Conservation (phyloP, 2,888 invertebrate genomes). For the Drosophila maculinotata region DNA sequence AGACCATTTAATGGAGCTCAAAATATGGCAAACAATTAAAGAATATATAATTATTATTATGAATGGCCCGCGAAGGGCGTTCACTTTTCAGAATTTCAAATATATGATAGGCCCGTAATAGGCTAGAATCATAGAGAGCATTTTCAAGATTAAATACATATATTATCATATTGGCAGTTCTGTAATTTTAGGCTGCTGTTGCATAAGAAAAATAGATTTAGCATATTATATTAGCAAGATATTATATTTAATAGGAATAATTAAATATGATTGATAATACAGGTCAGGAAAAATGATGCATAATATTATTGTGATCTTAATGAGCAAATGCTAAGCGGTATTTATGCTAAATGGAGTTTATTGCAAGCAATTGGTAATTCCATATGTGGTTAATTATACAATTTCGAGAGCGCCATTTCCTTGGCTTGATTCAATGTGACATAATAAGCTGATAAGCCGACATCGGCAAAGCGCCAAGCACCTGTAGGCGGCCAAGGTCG, state of each 20-base stretch:
- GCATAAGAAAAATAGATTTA: too few species aligned
- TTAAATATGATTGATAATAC: not conserved
- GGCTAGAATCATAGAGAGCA: too few species aligned
- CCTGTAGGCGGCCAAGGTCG: conserved; percentile 41
- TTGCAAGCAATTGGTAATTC: not conserved
- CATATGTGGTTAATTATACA: conserved; percentile 21
- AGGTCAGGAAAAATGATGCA: not conserved
- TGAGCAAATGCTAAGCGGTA: too few species aligned
- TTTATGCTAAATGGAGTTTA: conserved; percentile 1
- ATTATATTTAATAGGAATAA: too few species aligned
- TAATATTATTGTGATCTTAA: not conserved
- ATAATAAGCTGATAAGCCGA: conserved; percentile 27
- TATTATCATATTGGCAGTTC: too few species aligned
- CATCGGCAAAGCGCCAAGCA: not conserved
- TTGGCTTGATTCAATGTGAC: conserved; percentile 19
- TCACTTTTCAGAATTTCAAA: conserved; percentile 12
- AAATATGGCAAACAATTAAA: not conserved
- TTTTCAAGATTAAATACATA: too few species aligned
- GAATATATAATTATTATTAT: conserved; percentile 15
- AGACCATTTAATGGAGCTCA: conserved; percentile 21
- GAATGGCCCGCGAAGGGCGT: conserved; percentile 22
- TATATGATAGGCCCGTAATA: not conserved
- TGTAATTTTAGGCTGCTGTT: too few species aligned
- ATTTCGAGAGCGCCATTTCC: conserved; percentile 17
- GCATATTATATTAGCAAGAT: too few species aligned